These are phyloP conservation scores for Aculops lycopersici DNA, from an alignment of 1,140 invertebrate genomes.

Conservation along the genomic window DNA sequence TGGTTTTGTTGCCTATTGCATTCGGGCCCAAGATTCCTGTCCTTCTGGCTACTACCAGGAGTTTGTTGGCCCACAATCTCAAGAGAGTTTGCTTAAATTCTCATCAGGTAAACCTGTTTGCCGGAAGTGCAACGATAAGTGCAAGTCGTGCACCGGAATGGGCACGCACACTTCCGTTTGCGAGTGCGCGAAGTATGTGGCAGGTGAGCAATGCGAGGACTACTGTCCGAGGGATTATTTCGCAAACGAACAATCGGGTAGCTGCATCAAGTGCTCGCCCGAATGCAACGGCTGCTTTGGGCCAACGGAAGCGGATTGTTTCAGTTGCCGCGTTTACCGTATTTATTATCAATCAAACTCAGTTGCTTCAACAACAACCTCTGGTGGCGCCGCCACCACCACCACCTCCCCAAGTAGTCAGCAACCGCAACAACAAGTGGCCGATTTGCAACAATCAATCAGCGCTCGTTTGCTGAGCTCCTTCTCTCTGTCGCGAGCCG, in stretches of 20 bases:
- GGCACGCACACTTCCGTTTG: conserved; percentile 39
- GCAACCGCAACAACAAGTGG: too few relatives aligned
- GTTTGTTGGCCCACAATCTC: neutral
- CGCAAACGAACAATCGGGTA: conserved; percentile 31
- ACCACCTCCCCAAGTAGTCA: too few relatives aligned
- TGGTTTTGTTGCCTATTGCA: conserved; percentile 23
- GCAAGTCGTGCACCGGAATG: conserved; percentile 52
- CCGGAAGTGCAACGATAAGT: conserved; percentile 55
- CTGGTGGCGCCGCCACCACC: conserved; percentile 2
- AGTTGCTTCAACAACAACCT: conserved; percentile 15
- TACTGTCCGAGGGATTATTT: conserved; percentile 54
- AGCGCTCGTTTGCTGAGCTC: too few relatives aligned
- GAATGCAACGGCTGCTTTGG: conserved; percentile 58
- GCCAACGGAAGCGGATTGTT: conserved; percentile 36
- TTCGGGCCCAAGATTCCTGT: conserved; percentile 42
- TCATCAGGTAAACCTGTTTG: conserved; percentile 38
- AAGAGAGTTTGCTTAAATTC: too few relatives aligned
- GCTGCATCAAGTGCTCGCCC: conserved; percentile 38
- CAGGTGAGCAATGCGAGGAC: conserved; percentile 58
- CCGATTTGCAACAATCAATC: too few relatives aligned
- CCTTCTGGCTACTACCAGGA: conserved; percentile 35
- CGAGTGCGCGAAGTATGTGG: conserved; percentile 46
- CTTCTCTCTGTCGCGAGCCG: too few relatives aligned
- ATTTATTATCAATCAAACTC: conserved; percentile 24
- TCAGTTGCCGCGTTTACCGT: conserved; percentile 50